phyloP scores from a whole-genome alignment of 1,140 invertebrate genomes.

The Scaptomyza hsui region DNA sequence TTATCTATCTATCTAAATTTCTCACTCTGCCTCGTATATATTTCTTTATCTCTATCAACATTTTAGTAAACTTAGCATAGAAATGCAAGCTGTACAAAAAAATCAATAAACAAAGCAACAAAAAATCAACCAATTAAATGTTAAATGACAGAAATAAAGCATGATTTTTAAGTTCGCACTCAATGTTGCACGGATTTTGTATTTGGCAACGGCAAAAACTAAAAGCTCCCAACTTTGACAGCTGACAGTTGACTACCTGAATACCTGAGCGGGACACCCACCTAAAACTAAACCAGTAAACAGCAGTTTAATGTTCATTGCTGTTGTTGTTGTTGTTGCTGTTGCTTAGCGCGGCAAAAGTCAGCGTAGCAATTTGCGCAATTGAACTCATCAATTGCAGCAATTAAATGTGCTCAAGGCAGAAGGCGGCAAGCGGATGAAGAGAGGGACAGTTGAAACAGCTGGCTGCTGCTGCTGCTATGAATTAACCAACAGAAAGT shows the following conservation, averaged over 20 bases:
- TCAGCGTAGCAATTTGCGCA: constrained; percentile 75
- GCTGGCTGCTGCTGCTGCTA: constrained; percentile 42
- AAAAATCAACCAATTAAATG: no score
- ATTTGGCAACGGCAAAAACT: constrained; percentile 11
- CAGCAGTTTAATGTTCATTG: constrained; percentile 19
- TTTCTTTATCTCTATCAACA: no score
- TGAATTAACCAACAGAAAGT: constrained; percentile 65
- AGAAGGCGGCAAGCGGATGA: background rate
- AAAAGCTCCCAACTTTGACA: constrained; percentile 4
- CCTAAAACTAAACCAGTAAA: background rate
- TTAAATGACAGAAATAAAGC: no score
- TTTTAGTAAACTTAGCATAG: background rate
- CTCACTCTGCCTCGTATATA: no score
- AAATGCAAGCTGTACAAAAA: no score
- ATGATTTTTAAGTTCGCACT: no score
- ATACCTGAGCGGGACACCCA: constrained; percentile 35
- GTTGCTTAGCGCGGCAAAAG: constrained; percentile 43
- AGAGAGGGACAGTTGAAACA: constrained; percentile 10
- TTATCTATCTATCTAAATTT: no score
- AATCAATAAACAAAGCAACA: no score
- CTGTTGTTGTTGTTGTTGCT: background rate
- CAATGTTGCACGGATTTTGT: background rate
- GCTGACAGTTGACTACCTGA: constrained; percentile 30
- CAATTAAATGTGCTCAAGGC: constrained; percentile 75
- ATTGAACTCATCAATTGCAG: constrained; percentile 80